A percentile compares a stretch with the other conserved stretches of the same genome.
Evolutionary conservation across 2,797 vertebrate species (phyloP).

Genomic region (Neosilurus mollespiculum): DNA sequence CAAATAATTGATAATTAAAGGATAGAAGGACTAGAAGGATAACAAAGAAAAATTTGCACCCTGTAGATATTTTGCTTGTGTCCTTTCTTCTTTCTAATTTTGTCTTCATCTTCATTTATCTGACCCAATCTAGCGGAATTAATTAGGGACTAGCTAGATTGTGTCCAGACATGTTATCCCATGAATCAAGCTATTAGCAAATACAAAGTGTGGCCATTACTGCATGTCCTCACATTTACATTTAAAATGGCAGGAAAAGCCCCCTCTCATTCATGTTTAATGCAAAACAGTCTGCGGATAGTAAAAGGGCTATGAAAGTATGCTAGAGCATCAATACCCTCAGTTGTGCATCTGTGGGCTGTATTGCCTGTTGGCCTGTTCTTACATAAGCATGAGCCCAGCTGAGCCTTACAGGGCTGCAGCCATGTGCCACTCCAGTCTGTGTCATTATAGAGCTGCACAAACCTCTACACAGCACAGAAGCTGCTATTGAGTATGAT

Average conservation of each 20-base stretch:
- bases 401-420: constrained; percentile 56
- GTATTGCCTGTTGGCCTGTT: constrained; percentile 40
- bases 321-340: constrained; percentile 28
- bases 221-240: constrained; percentile 21
- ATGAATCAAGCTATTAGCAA: constrained; percentile 18
- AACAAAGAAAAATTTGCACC: constrained; percentile 10
- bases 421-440: constrained; percentile 38
- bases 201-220: constrained; percentile 16
- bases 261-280: background rate
- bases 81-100: background rate
- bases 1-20: background rate
- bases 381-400: constrained; percentile 56
- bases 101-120: background rate
- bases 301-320: constrained; percentile 25
- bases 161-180: background rate
- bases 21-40: background rate
- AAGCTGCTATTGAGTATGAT: constrained; percentile 39
- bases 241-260: constrained; percentile 6
- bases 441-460: constrained; percentile 45
- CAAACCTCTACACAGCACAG: constrained; percentile 41
- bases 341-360: constrained; percentile 35
- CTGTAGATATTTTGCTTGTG: constrained; percentile 28
- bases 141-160: background rate
- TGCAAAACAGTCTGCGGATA: constrained; percentile 10
- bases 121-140: constrained; percentile 7